Base-by-base conservation (phyloP, 2,113 vertebrate genomes). In the Suricata suricatta region DNA sequence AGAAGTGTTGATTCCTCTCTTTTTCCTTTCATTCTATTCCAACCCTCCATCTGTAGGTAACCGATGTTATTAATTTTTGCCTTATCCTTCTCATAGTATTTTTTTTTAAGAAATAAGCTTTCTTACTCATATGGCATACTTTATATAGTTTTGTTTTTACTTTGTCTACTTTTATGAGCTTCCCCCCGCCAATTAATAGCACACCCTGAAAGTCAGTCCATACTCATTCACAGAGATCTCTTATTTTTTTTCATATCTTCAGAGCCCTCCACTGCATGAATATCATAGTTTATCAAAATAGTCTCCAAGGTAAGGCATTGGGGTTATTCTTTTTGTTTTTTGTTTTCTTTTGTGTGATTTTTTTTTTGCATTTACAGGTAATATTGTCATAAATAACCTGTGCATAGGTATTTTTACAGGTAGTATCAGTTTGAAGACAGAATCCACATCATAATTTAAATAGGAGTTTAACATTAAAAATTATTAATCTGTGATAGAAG, bases 391-490 rank as follows among this genome's bases (percentile, higher is more conserved):
- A n/a, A 80, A 82, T 90, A 82, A 50, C 16, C 29, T 19, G 31
- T 27, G 66, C 6, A 6, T 79, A 63, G 23, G 38, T 64, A 82
- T 83, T 94, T 97, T 63, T 63, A 83, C 31, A 88, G 29, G 71
- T 50, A 35, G 13, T n/a, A 41, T 83, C 10, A 33, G 38, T 44
- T 60, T 69, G 31, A 38, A 71, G 33, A 85, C 27, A 93, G 71
- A 97, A 93, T 87, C 25, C 11, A 60, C 64, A 80, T 7, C 13
- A 15, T 81, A 86, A 95, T 79, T 96, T 90, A 94, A 85, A 94
- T 47, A 85, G 71, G 82, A 63, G 19, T 38, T 88, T 85, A 74
- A 44, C 50, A 72, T 38, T 85, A 84, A 92, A 64, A 74, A 69
- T 47, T 50, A 66, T 81, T 63, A 76, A 92, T 14, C 66, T 44